These are phyloP conservation scores for Dermochelys coriacea DNA, from an alignment of 2,797 vertebrate species.

Conservation along the genomic window DNA sequence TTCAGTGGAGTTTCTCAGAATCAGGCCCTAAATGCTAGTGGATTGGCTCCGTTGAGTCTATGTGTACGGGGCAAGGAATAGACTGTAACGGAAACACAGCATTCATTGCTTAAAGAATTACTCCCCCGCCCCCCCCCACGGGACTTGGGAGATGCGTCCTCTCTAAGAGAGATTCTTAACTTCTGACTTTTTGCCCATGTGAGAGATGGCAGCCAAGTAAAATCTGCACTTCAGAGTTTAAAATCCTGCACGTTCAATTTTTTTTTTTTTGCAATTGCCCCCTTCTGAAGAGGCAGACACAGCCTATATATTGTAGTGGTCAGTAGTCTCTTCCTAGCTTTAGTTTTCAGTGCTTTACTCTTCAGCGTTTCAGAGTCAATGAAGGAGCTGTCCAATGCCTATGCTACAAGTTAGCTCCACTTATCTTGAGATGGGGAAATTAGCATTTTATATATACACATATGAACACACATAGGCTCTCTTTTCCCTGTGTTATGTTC, in stretches of 20 bases:
- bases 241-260: no score
- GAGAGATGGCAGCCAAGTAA: background rate
- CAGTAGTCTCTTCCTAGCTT: background rate
- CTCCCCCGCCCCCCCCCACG: no score
- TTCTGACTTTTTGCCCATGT: background rate
- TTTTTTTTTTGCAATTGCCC: no score
- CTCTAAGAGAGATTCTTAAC: background rate
- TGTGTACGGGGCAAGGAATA: background rate
- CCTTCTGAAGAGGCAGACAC: background rate
- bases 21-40: background rate
- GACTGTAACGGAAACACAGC: background rate
- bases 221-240: fast-evolving
- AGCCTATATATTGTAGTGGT: background rate
- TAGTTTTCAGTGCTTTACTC: background rate
- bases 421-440: background rate
- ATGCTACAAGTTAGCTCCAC: background rate
- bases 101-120: background rate
- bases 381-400: background rate
- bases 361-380: background rate
- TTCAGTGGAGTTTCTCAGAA: background rate
- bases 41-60: background rate
- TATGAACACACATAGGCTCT: background rate
- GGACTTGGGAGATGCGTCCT: background rate
- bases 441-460: background rate
- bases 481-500: background rate